Conservation (phyloP, 2,888 invertebrate genomes). For the Pedicia rivosa region DNA sequence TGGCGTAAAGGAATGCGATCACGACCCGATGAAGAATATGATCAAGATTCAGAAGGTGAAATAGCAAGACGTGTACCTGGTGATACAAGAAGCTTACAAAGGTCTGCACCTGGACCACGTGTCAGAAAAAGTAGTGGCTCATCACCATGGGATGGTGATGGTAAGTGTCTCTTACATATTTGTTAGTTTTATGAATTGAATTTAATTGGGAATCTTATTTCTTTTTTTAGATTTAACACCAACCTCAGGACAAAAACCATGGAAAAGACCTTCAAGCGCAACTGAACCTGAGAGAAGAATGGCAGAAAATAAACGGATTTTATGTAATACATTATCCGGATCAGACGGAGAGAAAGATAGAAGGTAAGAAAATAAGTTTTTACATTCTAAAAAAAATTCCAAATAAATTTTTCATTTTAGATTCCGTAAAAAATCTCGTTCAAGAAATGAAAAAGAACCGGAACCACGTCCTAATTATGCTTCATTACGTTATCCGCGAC, state of each 20-base stretch:
- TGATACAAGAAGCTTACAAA: constrained; percentile 25
- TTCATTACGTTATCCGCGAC: constrained; percentile 13
- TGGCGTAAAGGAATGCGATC: constrained; percentile 26
- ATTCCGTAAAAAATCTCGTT: constrained; percentile 33
- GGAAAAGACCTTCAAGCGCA: constrained; percentile 41
- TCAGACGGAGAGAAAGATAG: constrained; percentile 40
- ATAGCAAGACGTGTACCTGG: constrained; percentile 16
- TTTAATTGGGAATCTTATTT: constrained; percentile 3
- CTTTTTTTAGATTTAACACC: constrained; percentile 7
- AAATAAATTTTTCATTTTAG: constrained; percentile 13
- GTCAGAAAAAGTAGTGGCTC: constrained; percentile 30
- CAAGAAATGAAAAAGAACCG: constrained; percentile 27
- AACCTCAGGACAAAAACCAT: constrained; percentile 25
- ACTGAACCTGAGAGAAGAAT: constrained; percentile 32
- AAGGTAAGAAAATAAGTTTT: constrained; percentile 21
- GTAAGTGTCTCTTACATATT: constrained; percentile 14
- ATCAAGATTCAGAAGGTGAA: constrained; percentile 35
- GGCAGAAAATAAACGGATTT: constrained; percentile 22
- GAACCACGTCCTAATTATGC: constrained; percentile 19
- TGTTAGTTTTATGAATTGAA: background rate
- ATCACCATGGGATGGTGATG: constrained; percentile 39
- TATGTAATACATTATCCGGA: constrained; percentile 28
- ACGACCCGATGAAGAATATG: constrained; percentile 32
- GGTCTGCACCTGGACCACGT: constrained; percentile 18
- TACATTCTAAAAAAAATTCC: background rate